Conservation (phyloP, 1,140 invertebrate species). For the Pogonognathellus flavescens region DNA sequence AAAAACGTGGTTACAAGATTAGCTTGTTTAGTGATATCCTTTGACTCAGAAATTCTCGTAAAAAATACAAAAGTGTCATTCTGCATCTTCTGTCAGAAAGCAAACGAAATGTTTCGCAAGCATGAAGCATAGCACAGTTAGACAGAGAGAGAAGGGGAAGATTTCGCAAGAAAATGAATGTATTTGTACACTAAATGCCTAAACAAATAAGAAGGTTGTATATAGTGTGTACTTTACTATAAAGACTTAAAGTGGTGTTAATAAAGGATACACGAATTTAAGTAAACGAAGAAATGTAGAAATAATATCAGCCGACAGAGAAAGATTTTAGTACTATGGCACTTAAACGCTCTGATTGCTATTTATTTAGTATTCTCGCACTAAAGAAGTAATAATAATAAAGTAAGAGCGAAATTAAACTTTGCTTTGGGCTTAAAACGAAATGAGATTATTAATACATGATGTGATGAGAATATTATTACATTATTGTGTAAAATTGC, state of each 20-base stretch:
- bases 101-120: constrained; percentile 11
- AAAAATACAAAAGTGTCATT: constrained; percentile 1
- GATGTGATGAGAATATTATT: constrained; percentile 30
- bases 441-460: constrained; percentile 38
- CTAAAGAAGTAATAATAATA: background rate
- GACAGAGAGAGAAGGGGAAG: background rate
- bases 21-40: constrained; percentile 44
- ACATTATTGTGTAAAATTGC: background rate
- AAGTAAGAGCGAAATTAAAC: constrained; percentile 4
- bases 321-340: constrained; percentile 3
- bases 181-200: background rate
- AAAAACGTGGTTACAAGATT: constrained; percentile 42
- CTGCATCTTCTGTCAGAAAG: background rate
- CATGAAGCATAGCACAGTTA: background rate
- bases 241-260: background rate
- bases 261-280: background rate
- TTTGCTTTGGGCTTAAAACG: constrained; percentile 35
- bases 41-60: constrained; percentile 36
- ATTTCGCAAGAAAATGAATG: constrained; percentile 7
- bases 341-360: constrained; percentile 26
- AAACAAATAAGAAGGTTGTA: background rate
- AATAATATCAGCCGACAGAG: background rate
- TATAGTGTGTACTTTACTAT: background rate
- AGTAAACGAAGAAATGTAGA: too few relatives aligned
- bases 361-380: constrained; percentile 23